These are phyloP conservation scores for honey bee (Apis mellifera) DNA, from an alignment of 1,140 invertebrate genomes.

Conservation along the genomic window DNA sequence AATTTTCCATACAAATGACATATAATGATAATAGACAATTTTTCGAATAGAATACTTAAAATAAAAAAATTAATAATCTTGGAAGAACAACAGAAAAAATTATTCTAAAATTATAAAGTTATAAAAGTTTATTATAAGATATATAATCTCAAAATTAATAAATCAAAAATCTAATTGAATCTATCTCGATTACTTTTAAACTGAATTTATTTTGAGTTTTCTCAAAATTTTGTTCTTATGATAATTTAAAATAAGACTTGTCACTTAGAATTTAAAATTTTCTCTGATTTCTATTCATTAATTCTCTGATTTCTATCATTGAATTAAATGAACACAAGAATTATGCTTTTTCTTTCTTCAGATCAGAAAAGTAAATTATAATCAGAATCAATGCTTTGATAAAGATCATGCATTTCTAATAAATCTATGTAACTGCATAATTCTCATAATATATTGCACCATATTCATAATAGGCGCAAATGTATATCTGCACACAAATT, in stretches of 20 bases:
- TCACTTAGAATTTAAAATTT: too few relatives aligned
- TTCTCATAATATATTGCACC: slow-evolving; percentile 39
- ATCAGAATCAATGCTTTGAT: background rate
- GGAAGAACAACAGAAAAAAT: too few relatives aligned
- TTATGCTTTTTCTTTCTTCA: background rate
- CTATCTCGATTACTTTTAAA: background rate
- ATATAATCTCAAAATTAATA: too few relatives aligned
- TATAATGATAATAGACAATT: background rate
- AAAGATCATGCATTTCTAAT: slow-evolving; percentile 35
- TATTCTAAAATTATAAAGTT: too few relatives aligned
- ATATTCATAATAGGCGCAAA: slow-evolving; percentile 6
- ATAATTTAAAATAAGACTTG: too few relatives aligned
- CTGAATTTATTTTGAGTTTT: background rate
- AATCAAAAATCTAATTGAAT: too few relatives aligned
- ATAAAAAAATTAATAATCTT: background rate
- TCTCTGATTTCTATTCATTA: background rate
- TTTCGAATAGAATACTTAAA: background rate
- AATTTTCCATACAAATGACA: background rate
- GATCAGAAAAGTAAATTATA: background rate
- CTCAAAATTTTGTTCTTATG: background rate
- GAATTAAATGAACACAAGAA: background rate
- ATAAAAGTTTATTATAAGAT: too few relatives aligned
- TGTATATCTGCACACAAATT: slow-evolving; percentile 42
- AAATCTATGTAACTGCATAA: slow-evolving; percentile 42
- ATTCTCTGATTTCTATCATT: background rate